Evolutionary conservation across 2,113 vertebrate species (phyloP), one percentile per base, ranked within the genome.

Genomic region (Xyliphius kryptos): DNA sequence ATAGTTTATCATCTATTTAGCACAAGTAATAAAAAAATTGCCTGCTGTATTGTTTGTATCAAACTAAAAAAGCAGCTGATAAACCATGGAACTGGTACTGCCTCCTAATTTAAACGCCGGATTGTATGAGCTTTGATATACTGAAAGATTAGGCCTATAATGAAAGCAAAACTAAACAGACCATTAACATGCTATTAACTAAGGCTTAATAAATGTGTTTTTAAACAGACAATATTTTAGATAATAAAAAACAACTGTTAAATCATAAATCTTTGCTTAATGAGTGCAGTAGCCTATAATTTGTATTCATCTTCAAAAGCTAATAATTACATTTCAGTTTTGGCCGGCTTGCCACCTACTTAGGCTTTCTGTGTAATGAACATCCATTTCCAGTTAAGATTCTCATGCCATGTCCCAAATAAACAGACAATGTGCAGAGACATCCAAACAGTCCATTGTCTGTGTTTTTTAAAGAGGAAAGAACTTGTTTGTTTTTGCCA

Each of bases 31-130:
- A n/a, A 57, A 77, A 74, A 78, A 83, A 75, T 73, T 71, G 43
- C 6, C 76, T 69, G 70, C 73, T 84, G 78, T 82, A 80, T 84
- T 79, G 79, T 67, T 61, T 63, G 65, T 86, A 86, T 86, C 83
- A 77, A 76, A 79, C 16, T 75, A 67, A 82, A 80, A 82, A 78
- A 77, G 78, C 81, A 79, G 76, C 74, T 82, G 86, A 88, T 86
- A 86, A 81, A 75, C 48, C 5, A 63, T 65, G 49, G 56, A 79
- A 77, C 82, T 77, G 76, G 76, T 77, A 63, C 61, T 71, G 58
- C 12, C 12, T 51, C 44, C 13, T 57, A 19, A 53, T 22, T 65
- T 50, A 62, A 26, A 40, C 47, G 32, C 37, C 20, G 48, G 54
- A 16, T 58, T 54, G 40, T 41, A 32, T 47, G 22, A 17, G 21